These are phyloP conservation scores for Eleutherodactylus coqui DNA, from an alignment of 2,797 vertebrate species.

Conservation along the genomic window DNA sequence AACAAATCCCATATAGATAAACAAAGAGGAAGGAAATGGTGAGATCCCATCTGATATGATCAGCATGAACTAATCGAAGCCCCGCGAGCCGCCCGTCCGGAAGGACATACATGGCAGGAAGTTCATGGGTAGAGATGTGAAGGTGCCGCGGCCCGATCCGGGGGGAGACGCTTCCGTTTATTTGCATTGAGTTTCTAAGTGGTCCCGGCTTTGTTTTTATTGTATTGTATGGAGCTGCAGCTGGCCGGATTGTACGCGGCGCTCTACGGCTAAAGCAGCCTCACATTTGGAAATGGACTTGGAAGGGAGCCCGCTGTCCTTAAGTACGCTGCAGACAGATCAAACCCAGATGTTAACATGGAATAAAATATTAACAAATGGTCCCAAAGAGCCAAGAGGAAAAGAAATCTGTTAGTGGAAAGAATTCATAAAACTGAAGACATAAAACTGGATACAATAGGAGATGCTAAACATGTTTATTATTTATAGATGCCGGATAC, in stretches of 20 bases:
- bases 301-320: slow-evolving; percentile 73
- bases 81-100: not conserved
- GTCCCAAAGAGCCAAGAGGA: slow-evolving; percentile 66
- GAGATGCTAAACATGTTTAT: slow-evolving; percentile 7
- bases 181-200: not conserved
- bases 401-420: slow-evolving; percentile 52
- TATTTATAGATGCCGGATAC: slow-evolving; percentile 16
- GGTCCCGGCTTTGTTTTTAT: not conserved
- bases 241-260: not conserved
- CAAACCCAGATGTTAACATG: slow-evolving; percentile 76
- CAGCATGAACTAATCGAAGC: not conserved
- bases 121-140: not conserved
- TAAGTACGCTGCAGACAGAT: slow-evolving; percentile 71
- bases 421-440: slow-evolving; percentile 44
- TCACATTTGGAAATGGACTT: slow-evolving; percentile 65
- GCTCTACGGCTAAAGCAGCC: slow-evolving; percentile 58
- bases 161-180: not conserved
- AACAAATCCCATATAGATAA: not conserved
- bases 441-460: slow-evolving; percentile 17
- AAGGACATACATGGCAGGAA: slow-evolving; percentile 23
- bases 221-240: not conserved
- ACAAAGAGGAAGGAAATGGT: not conserved
- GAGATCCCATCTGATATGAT: not conserved
- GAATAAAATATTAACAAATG: slow-evolving; percentile 74
- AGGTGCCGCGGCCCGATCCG: not conserved